Conservation (phyloP, 2,888 invertebrate genomes). For the Acanthococcus lagerstroemiae region DNA sequence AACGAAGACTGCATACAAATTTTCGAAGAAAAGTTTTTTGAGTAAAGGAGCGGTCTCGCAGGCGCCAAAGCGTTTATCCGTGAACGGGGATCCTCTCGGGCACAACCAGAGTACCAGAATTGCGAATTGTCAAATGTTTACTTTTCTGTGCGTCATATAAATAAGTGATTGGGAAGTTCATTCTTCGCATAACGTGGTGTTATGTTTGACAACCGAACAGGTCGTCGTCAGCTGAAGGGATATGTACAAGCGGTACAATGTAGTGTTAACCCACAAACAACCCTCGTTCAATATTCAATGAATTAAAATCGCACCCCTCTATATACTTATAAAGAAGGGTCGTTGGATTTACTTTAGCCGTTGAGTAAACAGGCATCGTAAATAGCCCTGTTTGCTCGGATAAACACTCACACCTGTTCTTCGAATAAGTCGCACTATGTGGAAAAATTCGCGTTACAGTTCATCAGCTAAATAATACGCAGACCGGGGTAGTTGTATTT, state of each 20-base stretch:
- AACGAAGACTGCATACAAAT: no score
- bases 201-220: conserved; percentile 20
- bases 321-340: conserved; percentile 10
- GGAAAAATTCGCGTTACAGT: conserved; percentile 12
- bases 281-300: conserved; percentile 30
- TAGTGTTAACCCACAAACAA: conserved; percentile 29
- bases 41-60: no score
- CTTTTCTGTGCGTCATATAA: conserved; percentile 26
- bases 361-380: conserved; percentile 24
- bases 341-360: conserved; percentile 27
- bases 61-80: no score
- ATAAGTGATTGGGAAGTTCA: conserved; percentile 26
- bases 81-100: no score
- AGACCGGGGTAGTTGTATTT: no score
- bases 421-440: conserved; percentile 19
- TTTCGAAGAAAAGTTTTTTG: no score
- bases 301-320: conserved; percentile 17
- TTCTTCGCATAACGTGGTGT: conserved; percentile 13
- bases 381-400: conserved; percentile 25
- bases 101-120: conserved; percentile 1
- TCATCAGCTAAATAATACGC: no score
- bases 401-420: conserved; percentile 27
- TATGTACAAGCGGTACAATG: conserved; percentile 2
- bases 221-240: conserved; percentile 16
- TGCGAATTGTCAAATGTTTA: conserved; percentile 19